Evolutionary conservation across 2,888 invertebrate genomes (phyloP), one percentile per base, ranked within the genome.

Genomic region (Limnephilus lunatus): DNA sequence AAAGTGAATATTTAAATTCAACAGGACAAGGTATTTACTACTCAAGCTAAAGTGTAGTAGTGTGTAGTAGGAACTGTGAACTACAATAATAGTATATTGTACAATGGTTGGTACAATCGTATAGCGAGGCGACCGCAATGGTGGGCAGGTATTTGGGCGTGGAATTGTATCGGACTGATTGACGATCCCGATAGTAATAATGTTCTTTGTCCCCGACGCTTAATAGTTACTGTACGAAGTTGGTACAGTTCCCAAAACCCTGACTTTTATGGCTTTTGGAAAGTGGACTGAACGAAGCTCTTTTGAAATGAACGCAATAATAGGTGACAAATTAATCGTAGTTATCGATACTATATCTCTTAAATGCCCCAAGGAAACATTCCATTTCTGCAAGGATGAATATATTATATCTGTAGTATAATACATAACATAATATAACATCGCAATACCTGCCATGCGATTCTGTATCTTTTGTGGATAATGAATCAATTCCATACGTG

Each of bases 201-300:
- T 86, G 44, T 86, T 44, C 44, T 86, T 86, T 86, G 86, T 86
- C 86, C 86, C 30, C 82, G 68, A n/a, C 9, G 68, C 25, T 25
- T 19, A 68, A 25, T 68, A 25, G 48, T 53, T 53, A 53, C 9
- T 53, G 53, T 19, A 19, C 25, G 25, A 25, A 68, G 68, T 68
- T 68, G 68, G 68, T 25, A 44, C 44, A 86, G 30, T 44, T 44
- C n/a, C 86, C 86, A 44, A 44, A 44, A 85, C 39, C 39, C 48
- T 86, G n/a, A 5, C 11, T 85, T 19, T 85, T 85, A 85, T 85
- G 32, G 85, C n/a, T 39, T 44, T 44, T 85, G 19, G 39, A 85
- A 53, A 53, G 19, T 19, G 1, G 53, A 53, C 15, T 19, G 53
- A 7, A 53, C 53, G 19, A 53, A 53, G 3, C 53, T 53, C 53